Base-by-base conservation (phyloP, 2,888 invertebrate genomes). In the Drosophila kuntzei region DNA sequence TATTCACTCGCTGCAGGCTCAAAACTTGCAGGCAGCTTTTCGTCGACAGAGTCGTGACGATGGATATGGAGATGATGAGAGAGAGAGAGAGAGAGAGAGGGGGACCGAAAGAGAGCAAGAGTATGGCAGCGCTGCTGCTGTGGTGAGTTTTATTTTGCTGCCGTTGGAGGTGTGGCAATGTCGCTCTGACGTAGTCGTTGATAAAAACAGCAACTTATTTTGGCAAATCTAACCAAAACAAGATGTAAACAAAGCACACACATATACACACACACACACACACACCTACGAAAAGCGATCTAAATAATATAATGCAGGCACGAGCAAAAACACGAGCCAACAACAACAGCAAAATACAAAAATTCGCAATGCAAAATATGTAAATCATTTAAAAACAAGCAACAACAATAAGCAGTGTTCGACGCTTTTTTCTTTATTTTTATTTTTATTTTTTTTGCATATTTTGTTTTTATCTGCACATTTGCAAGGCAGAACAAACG, bases 171-270 rank as follows among this genome's bases (percentile, higher is more conserved):
- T 84, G 81, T 79, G 87, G 77, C 84, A 60, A 51, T 14, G 58
- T 49, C 18, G 49, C 36, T 68, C 49, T 66, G 71, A 72, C 73
- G 74, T 63, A 53, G 61, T n/a, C 54, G 36, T 7, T 36, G 57
- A 63, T 61, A 60, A 58, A 58, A 62, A 57, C 41, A 47, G 46
- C 46, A 22, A 29, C 29, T 59, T 55, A 22, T 77, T 76, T 87
- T 70, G 82, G 41, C 82, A 81, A 76, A 85, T 76, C 72, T 73
- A 79, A 49, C 44, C 46, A 47, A 62, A 67, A 63, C 70, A 79
- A 82, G 71, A 86, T 83, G 87, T 88, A 83, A 88, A 83, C 88
- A 88, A 83, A 88, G 61, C 66, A 58, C 72, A 65, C 18, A 47
- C 7, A 55, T 50, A 63, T 18, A 36, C 20, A 65, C 22, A 32